phyloP scores from a whole-genome alignment of 1,140 invertebrate genomes.

The Theocolax elegans region DNA sequence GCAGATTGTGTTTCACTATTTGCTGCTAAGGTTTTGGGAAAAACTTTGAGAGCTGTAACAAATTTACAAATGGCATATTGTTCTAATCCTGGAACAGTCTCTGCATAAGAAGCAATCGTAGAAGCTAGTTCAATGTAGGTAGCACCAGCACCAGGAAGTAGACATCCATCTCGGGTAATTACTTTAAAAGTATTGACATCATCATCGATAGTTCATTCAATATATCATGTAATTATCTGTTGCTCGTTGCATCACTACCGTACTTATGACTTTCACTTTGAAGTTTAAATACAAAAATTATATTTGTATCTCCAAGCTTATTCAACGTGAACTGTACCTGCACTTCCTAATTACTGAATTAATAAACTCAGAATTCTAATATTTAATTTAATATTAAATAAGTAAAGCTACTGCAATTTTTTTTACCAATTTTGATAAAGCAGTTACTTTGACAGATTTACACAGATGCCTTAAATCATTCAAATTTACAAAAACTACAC shows the following conservation, averaged over 20 bases:
- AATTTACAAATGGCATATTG: constrained; percentile 98
- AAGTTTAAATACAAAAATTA: constrained; percentile 89
- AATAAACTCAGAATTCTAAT: too few species aligned
- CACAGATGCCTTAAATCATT: constrained; percentile 94
- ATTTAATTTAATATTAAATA: too few species aligned
- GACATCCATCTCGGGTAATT: constrained; percentile 74
- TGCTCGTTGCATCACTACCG: constrained; percentile 93
- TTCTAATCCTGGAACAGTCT: constrained; percentile 92
- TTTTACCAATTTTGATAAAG: constrained; percentile 74
- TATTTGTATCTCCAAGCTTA: constrained; percentile 94
- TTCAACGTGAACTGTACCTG: constrained; percentile 94
- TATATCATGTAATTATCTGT: constrained; percentile 99
- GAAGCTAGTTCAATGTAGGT: constrained; percentile 93
- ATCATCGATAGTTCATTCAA: constrained; percentile 98
- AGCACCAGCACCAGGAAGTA: constrained; percentile 94
- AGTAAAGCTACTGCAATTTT: too few species aligned
- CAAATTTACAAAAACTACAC: constrained; percentile 98
- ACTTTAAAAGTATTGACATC: constrained; percentile 98
- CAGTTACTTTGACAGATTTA: constrained; percentile 89
- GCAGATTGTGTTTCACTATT: constrained; percentile 92
- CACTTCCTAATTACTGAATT: constrained; percentile 83
- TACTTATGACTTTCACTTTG: constrained; percentile 88
- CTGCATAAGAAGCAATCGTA: constrained; percentile 86
- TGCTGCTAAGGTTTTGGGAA: constrained; percentile 93
- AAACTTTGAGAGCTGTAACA: constrained; percentile 88